A percentile compares a stretch with the other conserved stretches of the same genome.
Evolutionary conservation across 2,797 vertebrate genomes (phyloP).

Genomic region (Acipenser transmontanus): DNA sequence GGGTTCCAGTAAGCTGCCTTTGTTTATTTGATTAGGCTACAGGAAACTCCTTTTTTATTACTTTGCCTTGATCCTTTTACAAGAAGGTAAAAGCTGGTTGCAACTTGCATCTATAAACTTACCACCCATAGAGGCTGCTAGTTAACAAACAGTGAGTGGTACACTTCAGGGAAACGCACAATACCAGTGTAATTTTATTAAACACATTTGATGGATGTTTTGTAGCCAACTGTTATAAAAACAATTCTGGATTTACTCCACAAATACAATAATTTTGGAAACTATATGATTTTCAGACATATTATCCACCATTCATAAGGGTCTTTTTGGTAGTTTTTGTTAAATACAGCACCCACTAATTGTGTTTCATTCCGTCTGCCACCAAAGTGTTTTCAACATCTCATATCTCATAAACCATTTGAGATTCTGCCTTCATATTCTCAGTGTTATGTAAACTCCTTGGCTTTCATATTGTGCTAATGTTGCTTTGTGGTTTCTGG

Average conservation of each 20-base stretch:
- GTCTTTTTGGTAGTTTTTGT: too few relatives aligned
- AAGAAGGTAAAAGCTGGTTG: constrained; percentile 46
- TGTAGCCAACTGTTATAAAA: constrained; percentile 9
- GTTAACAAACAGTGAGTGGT: constrained; percentile 39
- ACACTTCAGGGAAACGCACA: constrained; percentile 19
- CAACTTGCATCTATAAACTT: constrained; percentile 39
- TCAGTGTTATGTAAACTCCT: too few relatives aligned
- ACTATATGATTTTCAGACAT: too few relatives aligned
- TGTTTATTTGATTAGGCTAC: constrained; percentile 51
- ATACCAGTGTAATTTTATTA: constrained; percentile 25
- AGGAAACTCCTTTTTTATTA: constrained; percentile 61
- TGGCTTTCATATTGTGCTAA: too few relatives aligned
- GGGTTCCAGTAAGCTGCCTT: constrained; percentile 31
- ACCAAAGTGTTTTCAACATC: too few relatives aligned
- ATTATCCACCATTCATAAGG: too few relatives aligned
- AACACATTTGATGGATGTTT: constrained; percentile 31
- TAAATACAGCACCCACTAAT: too few relatives aligned
- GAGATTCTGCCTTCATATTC: too few relatives aligned
- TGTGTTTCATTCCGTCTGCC: too few relatives aligned
- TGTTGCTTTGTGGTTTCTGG: too few relatives aligned
- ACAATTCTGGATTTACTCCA: constrained; percentile 13
- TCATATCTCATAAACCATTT: too few relatives aligned
- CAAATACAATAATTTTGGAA: too few relatives aligned
- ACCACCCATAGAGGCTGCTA: constrained; percentile 46
- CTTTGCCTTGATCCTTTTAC: constrained; percentile 57